Evolutionary conservation across 2,888 invertebrate genomes (phyloP), one percentile per base, ranked within the genome.

Genomic region (Himalopsyche japonica): DNA sequence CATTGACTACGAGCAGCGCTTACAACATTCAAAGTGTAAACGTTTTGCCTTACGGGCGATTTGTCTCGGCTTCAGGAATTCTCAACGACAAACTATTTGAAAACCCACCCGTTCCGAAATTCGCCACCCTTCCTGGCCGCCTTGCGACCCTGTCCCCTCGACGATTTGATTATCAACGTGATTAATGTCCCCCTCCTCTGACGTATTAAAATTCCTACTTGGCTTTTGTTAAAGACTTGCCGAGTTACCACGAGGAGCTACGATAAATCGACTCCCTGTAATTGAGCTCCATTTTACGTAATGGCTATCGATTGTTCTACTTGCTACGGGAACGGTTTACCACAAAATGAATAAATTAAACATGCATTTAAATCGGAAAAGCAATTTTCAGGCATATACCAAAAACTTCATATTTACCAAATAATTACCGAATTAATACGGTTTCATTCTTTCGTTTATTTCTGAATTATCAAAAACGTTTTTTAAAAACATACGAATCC

Each of bases 1-100:
- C 57, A 10, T 57, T 57, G 57, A 24, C 57, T 24, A 7, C 7
- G 20, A n/a, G 57, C 57, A 20, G 20, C 20, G 57, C 57, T 20
- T 57, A 20, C 57, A 57, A 20, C 91, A 90, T 92, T 92, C 92
- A 92, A 92, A 92, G 92, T 92, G 92, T 92, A 91, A 90, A 91
- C 92, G 92, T 92, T 92, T 92, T 92, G 92, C 91, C 81, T 84
- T 76, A 47, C 79, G 78, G 85, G 84, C 79, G 80, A 86, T 86
- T 86, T 86, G 86, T 86, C 86, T 86, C 82, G 82, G 82, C 84
- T 32, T 80, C 27, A 37, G 83, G 86, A 86, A 86, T 86, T 76
- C 82, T 82, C 86, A 48, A 83, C 84, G 83, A 84, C 86, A 82
- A 86, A 86, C 85, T 86, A 86, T 79, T 85, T 48, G 49, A 80